phyloP scores from a whole-genome alignment of 2,113 vertebrate species.

The Scalopus aquaticus region DNA sequence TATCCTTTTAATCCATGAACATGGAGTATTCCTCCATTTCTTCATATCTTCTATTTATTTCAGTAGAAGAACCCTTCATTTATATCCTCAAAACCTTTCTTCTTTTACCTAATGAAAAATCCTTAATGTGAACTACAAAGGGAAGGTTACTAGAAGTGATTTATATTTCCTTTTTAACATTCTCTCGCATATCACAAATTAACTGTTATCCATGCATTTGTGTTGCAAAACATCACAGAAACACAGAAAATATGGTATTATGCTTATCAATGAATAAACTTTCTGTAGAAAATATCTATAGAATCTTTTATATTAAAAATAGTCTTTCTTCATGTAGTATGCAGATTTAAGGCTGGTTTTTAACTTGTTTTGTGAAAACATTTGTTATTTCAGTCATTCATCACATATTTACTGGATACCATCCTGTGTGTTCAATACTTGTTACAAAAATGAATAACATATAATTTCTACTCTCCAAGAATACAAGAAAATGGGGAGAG shows the following conservation, averaged over 20 bases:
- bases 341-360: constrained; percentile 1
- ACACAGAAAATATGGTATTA: background rate
- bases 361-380: background rate
- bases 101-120: constrained; percentile 16
- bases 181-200: background rate
- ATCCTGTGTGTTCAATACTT: background rate
- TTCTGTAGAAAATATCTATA: constrained; percentile 11
- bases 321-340: background rate
- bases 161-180: constrained; percentile 22
- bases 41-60: too few species aligned
- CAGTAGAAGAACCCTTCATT: constrained; percentile 5
- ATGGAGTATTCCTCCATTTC: too few species aligned
- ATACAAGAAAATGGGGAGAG: background rate
- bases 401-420: constrained; percentile 19
- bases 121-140: constrained; percentile 24
- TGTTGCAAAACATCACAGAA: constrained; percentile 15
- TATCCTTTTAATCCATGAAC: too few species aligned
- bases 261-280: constrained; percentile 22
- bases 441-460: background rate
- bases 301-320: constrained; percentile 6
- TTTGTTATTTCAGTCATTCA: constrained; percentile 28
- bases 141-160: constrained; percentile 25
- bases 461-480: background rate
- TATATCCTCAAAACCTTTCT: constrained; percentile 17
- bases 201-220: background rate